phyloP scores from a whole-genome alignment of 2,888 invertebrate genomes.

The Calliscelio sp. region DNA sequence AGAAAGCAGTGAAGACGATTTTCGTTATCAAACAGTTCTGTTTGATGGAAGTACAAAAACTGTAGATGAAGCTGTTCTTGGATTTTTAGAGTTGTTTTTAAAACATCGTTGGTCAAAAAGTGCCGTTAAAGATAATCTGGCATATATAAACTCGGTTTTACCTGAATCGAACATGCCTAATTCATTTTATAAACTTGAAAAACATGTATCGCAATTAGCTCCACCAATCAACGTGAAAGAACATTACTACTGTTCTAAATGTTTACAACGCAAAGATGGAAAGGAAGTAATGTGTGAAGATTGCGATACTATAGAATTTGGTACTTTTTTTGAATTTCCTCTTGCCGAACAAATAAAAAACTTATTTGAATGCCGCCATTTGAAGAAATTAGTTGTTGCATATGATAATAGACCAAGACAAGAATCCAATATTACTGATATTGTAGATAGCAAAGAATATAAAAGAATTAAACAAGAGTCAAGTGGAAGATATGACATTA shows the following conservation, averaged over 20 bases:
- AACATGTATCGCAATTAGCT: not conserved
- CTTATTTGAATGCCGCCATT: not conserved
- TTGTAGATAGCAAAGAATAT: not conserved
- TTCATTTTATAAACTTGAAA: not conserved
- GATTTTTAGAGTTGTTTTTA: not conserved
- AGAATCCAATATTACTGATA: not conserved
- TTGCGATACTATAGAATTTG: not conserved
- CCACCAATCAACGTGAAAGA: not conserved
- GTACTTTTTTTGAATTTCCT: not conserved
- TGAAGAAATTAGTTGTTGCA: not conserved
- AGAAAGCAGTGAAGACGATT: not conserved
- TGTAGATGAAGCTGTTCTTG: constrained; percentile 5
- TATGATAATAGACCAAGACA: not conserved
- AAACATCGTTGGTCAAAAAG: not conserved
- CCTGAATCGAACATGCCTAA: not conserved
- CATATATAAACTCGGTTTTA: constrained; percentile 1
- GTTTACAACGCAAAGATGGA: not conserved
- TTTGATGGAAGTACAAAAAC: not conserved
- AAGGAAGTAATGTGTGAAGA: not conserved
- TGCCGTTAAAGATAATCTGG: not conserved
- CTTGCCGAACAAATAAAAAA: not conserved
- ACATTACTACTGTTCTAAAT: not conserved
- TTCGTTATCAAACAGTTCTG: not conserved
- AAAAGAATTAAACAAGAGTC: not conserved
- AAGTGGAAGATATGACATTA: not conserved